phyloP scores from a whole-genome alignment of 2,797 vertebrate genomes.

The Merluccius polli region DNA sequence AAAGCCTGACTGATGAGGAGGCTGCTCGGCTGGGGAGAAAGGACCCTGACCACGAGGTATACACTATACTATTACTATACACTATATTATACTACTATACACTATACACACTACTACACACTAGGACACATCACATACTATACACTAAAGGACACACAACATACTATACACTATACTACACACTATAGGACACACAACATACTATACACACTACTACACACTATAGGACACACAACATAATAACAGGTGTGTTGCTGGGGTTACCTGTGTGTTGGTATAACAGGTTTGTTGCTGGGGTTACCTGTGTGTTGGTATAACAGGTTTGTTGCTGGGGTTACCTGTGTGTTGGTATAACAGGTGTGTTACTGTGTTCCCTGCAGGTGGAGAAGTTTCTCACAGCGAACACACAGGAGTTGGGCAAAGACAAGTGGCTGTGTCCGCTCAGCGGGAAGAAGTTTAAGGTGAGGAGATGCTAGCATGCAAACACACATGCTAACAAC shows the following conservation, averaged over 20 bases:
- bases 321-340: no score
- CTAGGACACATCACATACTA: no score
- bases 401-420: slow-evolving; percentile 87
- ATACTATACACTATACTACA: neutral
- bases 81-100: neutral
- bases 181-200: neutral
- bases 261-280: neutral
- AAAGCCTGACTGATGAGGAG: slow-evolving; percentile 77
- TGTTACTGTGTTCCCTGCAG: slow-evolving; percentile 28
- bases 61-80: neutral
- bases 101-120: no score
- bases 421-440: slow-evolving; percentile 91
- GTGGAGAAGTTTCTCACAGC: slow-evolving; percentile 86
- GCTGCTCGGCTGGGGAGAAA: slow-evolving; percentile 81
- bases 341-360: neutral
- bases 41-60: slow-evolving; percentile 80
- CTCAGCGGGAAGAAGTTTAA: slow-evolving; percentile 92
- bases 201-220: no score
- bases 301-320: neutral
- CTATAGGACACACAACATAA: no score
- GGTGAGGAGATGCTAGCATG: slow-evolving; percentile 48
- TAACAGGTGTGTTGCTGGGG: no score
- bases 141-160: no score
- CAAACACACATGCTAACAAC: neutral
- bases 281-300: no score